phyloP scores from a whole-genome alignment of 2,888 invertebrate species.

The Coremacera marginata region DNA sequence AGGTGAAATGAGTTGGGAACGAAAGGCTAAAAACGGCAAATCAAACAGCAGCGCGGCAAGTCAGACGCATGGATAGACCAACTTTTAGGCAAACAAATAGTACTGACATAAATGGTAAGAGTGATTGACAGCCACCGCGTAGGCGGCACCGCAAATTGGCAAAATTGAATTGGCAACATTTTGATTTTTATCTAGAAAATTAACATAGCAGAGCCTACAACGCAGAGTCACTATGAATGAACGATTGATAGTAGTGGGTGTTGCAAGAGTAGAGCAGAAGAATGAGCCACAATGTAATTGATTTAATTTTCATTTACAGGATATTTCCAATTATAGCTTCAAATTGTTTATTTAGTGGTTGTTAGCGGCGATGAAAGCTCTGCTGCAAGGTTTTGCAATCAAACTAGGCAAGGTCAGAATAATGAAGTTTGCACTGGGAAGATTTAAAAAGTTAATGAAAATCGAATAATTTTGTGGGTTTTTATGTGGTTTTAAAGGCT shows the following conservation, averaged over 20 bases:
- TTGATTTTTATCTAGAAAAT: not conserved
- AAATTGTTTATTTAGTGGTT: not conserved
- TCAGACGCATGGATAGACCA: constrained; percentile 4
- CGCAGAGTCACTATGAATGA: no score
- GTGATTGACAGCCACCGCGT: not conserved
- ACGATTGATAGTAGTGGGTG: no score
- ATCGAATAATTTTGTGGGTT: no score
- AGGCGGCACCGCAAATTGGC: constrained; percentile 7
- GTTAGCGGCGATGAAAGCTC: not conserved
- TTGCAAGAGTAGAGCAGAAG: no score
- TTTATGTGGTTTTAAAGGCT: no score
- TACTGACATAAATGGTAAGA: not conserved
- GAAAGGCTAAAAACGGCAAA: not conserved
- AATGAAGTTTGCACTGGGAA: no score
- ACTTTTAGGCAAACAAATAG: constrained; percentile 12
- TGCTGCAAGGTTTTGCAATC: not conserved
- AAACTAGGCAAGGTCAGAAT: not conserved
- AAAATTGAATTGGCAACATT: not conserved
- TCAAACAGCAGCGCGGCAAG: not conserved
- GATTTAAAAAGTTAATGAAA: no score
- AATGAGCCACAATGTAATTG: no score
- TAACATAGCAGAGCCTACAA: no score
- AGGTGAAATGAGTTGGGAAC: not conserved
- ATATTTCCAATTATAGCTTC: no score
- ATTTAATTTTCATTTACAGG: no score